Conservation (phyloP, 2,797 vertebrate species). For the Dendrocincla fuliginosa region DNA sequence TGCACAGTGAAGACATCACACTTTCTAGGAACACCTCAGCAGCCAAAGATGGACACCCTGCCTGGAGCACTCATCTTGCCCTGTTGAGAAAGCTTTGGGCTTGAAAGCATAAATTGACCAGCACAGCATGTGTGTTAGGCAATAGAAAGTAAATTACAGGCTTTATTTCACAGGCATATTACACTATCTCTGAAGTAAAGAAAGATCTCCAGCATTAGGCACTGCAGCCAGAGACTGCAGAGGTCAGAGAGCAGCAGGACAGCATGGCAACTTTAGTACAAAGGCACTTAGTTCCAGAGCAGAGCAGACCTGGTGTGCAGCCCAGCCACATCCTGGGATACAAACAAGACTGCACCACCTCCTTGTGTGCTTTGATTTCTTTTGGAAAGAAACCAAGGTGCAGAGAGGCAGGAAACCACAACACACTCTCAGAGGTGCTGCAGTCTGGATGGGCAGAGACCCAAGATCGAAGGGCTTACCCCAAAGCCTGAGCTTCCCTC, state of each 20-base stretch:
- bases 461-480: not conserved
- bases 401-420: conserved; percentile 13
- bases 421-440: not conserved
- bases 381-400: not conserved
- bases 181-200: not conserved
- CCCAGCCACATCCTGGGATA: not conserved
- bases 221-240: not conserved
- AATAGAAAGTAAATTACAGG: not conserved
- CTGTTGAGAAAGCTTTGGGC: not conserved
- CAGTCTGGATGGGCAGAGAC: not conserved
- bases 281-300: not conserved
- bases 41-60: not conserved
- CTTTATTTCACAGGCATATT: not conserved
- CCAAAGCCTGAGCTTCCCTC: not conserved
- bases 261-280: accelerated
- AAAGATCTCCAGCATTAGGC: not conserved
- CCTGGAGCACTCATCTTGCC: not conserved
- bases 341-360: not conserved
- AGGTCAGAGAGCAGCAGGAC: not conserved
- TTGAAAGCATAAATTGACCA: not conserved
- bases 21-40: not conserved
- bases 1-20: not conserved
- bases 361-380: not conserved
- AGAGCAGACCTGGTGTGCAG: not conserved
- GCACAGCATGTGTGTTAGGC: accelerated